phyloP scores from a whole-genome alignment of 2,888 invertebrate species.

The Aleiodes testaceus region DNA sequence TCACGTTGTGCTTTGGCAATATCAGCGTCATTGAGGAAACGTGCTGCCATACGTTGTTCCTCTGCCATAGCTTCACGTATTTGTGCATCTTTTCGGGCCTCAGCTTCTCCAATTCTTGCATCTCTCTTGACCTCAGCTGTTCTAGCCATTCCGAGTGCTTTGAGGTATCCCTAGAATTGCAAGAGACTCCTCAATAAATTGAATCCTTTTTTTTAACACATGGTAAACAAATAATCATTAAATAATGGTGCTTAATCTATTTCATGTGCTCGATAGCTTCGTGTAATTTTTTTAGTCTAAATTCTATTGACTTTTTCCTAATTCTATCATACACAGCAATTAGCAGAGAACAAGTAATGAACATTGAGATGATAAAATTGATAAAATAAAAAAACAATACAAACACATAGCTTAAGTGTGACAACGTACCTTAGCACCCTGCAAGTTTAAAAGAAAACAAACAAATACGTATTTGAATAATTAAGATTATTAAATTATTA shows the following conservation, averaged over 20 bases:
- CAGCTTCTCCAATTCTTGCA: conserved; percentile 97
- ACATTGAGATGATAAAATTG: conserved; percentile 15
- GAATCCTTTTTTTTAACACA: neutral
- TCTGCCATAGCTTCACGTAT: conserved; percentile 97
- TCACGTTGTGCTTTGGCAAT: conserved; percentile 97
- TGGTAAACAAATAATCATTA: neutral
- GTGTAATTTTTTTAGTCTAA: too few relatives aligned
- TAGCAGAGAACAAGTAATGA: conserved; percentile 19
- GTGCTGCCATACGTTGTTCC: conserved; percentile 95
- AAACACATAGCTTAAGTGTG: conserved; percentile 49
- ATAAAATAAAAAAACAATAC: conserved; percentile 32
- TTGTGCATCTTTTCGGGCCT: conserved; percentile 92
- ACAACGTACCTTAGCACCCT: conserved; percentile 80
- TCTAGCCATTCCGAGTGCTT: conserved; percentile 94
- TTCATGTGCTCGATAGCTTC: neutral
- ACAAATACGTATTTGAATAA: conserved; percentile 54
- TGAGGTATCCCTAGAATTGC: conserved; percentile 85
- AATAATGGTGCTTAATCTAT: neutral
- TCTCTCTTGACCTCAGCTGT: conserved; percentile 97
- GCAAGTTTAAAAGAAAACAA: conserved; percentile 71
- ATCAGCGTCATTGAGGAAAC: conserved; percentile 96
- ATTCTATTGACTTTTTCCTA: neutral
- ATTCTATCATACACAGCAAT: conserved; percentile 4
- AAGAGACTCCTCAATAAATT: neutral
- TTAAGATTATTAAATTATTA: neutral